Conservation (phyloP, 2,113 vertebrate genomes). For the Puntigrus tetrazona region DNA sequence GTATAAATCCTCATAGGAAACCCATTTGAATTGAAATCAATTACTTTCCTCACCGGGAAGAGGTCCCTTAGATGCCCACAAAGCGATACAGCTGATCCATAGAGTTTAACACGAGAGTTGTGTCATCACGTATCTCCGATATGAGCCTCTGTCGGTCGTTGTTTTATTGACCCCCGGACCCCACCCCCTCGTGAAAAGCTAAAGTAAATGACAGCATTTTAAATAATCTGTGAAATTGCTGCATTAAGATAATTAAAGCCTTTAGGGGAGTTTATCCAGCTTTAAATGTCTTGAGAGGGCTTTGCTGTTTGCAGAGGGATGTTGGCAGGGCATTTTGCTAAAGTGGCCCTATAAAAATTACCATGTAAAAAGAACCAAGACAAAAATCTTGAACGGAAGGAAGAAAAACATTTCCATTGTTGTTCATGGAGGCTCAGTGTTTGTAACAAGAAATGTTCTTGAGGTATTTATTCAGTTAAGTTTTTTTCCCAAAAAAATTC, state of each 20-base stretch:
- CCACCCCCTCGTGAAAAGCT: conserved; percentile 12
- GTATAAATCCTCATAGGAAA: conserved; percentile 65
- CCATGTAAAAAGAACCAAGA: conserved; percentile 21
- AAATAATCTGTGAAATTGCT: conserved; percentile 54
- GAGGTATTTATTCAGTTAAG: not conserved
- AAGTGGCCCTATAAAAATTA: conserved; percentile 51
- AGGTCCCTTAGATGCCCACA: conserved; percentile 43
- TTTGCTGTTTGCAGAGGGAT: conserved; percentile 37
- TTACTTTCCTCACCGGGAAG: conserved; percentile 52
- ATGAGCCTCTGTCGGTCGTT: conserved; percentile 23
- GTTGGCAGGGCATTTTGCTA: conserved; percentile 48
- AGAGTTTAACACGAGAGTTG: conserved; percentile 29
- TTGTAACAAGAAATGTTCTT: not conserved
- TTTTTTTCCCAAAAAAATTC: too few species aligned
- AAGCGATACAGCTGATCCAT: conserved; percentile 34
- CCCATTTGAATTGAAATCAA: conserved; percentile 60
- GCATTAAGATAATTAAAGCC: conserved; percentile 58
- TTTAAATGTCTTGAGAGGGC: conserved; percentile 47
- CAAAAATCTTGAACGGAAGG: conserved; percentile 43
- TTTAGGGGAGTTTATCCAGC: conserved; percentile 52
- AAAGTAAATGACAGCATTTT: conserved; percentile 54
- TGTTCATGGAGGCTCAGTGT: not conserved
- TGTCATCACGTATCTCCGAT: conserved; percentile 39
- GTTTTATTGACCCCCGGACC: conserved; percentile 6
- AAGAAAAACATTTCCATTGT: conserved; percentile 11